Conservation (phyloP, 2,797 vertebrate genomes). For the Myioborus miniatus region DNA sequence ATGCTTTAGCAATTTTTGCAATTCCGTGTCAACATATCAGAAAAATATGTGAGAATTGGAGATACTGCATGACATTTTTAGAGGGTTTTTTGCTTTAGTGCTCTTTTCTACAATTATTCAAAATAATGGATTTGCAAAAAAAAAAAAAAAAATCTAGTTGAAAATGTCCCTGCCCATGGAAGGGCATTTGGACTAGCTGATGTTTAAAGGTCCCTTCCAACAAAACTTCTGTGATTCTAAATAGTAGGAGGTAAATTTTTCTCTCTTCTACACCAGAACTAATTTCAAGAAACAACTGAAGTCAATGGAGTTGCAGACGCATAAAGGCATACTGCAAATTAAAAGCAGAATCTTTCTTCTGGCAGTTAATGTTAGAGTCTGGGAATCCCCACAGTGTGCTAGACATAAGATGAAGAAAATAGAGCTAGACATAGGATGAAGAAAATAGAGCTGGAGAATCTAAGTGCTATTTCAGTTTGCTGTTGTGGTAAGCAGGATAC, state of each 20-base stretch:
- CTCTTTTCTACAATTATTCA: background rate
- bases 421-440: background rate
- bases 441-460: background rate
- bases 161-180: background rate
- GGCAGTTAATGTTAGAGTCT: background rate
- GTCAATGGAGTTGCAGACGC: background rate
- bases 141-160: background rate
- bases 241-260: background rate
- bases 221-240: background rate
- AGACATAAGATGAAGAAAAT: background rate
- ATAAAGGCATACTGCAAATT: background rate
- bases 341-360: background rate
- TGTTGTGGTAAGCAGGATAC: background rate
- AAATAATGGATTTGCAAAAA: background rate
- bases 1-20: background rate
- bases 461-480: background rate
- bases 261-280: background rate
- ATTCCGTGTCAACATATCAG: background rate
- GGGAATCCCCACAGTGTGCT: background rate
- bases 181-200: background rate
- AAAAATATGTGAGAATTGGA: background rate
- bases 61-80: background rate
- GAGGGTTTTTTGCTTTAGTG: background rate
- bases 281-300: background rate
- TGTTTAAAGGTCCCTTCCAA: background rate